A percentile compares a stretch with the other conserved stretches of the same genome.
These are phyloP conservation scores for Coregonus suidteri DNA, from an alignment of 2,797 vertebrate species.

Conservation along the genomic window DNA sequence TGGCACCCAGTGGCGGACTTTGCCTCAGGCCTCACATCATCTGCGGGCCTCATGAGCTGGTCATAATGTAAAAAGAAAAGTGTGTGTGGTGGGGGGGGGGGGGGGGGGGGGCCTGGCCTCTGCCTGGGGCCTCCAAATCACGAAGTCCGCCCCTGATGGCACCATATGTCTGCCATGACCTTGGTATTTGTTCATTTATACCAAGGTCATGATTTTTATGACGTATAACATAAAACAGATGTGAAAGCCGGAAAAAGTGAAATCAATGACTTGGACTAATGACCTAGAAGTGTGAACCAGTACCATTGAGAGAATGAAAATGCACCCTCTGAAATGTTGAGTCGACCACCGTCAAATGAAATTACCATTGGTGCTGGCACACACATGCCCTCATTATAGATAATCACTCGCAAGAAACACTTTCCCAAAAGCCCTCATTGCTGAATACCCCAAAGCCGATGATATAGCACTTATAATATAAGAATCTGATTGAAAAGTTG, in stretches of 20 bases:
- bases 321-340: slow-evolving; percentile 28
- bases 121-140: too few species aligned
- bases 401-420: slow-evolving; percentile 4
- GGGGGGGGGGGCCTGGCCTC: too few species aligned
- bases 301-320: slow-evolving; percentile 42
- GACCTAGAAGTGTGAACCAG: slow-evolving; percentile 62
- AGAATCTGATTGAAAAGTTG: background rate
- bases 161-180: slow-evolving; percentile 67
- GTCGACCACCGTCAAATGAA: slow-evolving; percentile 45
- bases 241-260: slow-evolving; percentile 53
- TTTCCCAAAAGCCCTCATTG: background rate
- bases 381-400: slow-evolving; percentile 42
- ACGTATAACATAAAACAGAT: slow-evolving; percentile 66
- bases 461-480: background rate
- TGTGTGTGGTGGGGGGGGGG: too few species aligned
- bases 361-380: slow-evolving; percentile 39
- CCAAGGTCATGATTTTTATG: slow-evolving; percentile 35
- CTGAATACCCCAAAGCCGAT: background rate
- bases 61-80: too few species aligned
- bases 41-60: too few species aligned
- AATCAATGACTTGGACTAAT: slow-evolving; percentile 61
- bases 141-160: slow-evolving; percentile 1
- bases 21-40: too few species aligned
- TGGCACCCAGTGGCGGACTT: background rate
- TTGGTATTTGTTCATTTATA: slow-evolving; percentile 53